phyloP scores from a whole-genome alignment of 1,140 invertebrate genomes.

The Trichoplusia ni region DNA sequence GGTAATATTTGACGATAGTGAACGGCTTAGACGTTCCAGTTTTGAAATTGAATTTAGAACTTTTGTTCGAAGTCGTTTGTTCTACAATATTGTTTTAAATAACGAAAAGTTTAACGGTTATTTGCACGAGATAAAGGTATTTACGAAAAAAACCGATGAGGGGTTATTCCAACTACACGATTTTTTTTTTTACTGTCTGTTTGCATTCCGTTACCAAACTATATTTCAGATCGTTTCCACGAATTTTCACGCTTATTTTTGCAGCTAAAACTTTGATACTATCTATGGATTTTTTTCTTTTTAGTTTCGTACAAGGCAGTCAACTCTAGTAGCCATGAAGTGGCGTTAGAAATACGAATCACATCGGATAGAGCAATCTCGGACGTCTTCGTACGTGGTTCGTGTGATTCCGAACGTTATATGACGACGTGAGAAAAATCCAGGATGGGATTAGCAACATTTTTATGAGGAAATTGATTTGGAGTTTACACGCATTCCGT shows the following conservation, averaged over 20 bases:
- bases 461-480: constrained; percentile 45
- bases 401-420: constrained; percentile 45
- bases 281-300: constrained; percentile 2
- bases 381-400: not conserved
- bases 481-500: constrained; percentile 30
- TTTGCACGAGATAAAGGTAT: not conserved
- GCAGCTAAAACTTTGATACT: not conserved
- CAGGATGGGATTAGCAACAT: constrained; percentile 42
- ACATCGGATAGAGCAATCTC: constrained; percentile 34
- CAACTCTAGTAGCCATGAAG: not conserved
- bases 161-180: not conserved
- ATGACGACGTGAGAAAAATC: constrained; percentile 61
- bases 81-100: not conserved
- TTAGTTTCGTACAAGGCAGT: not conserved
- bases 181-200: too few species aligned
- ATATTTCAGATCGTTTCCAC: too few species aligned
- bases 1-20: constrained; percentile 26
- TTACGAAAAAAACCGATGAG: not conserved
- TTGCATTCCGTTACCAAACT: too few species aligned
- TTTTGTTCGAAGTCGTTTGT: not conserved
- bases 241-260: not conserved
- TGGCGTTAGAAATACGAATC: constrained; percentile 25
- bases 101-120: not conserved
- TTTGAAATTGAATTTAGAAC: constrained; percentile 31
- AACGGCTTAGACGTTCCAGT: constrained; percentile 22